Conservation (phyloP, 2,888 invertebrate species). For the Cylindroiulus punctatus region DNA sequence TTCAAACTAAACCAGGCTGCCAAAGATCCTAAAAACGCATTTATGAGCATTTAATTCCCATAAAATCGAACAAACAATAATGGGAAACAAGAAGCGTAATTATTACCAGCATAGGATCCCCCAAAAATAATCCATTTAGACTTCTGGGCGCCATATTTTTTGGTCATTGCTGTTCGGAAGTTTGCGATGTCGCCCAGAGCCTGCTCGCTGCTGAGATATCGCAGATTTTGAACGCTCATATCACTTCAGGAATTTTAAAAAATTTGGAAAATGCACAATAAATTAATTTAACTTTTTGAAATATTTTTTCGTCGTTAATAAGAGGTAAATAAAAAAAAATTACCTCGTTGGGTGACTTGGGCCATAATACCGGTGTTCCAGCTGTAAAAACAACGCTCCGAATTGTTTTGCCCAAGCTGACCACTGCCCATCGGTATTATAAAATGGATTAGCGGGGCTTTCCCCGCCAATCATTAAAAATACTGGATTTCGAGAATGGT, state of each 20-base stretch:
- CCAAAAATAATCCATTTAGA: conserved; percentile 92
- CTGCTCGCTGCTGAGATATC: conserved; percentile 74
- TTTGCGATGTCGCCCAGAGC: conserved; percentile 82
- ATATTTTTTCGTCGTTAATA: too few species aligned
- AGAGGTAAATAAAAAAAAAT: too few species aligned
- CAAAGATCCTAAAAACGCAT: conserved; percentile 72
- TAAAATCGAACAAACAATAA: too few species aligned
- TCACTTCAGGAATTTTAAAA: conserved; percentile 73
- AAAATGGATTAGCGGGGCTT: too few species aligned
- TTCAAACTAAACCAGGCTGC: conserved; percentile 89
- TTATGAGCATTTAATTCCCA: not conserved
- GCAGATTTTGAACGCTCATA: conserved; percentile 80
- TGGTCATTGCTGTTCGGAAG: conserved; percentile 80
- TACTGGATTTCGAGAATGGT: too few species aligned
- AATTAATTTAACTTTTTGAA: too few species aligned
- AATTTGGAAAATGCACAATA: not conserved
- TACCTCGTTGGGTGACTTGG: conserved; percentile 87
- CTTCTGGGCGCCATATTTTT: conserved; percentile 71
- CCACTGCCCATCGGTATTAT: too few species aligned
- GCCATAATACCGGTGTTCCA: conserved; percentile 95
- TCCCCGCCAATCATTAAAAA: too few species aligned
- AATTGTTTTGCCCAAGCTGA: conserved; percentile 81
- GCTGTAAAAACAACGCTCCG: conserved; percentile 83
- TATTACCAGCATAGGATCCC: conserved; percentile 88
- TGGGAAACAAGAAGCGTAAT: too few species aligned